Evolutionary conservation across 2,113 vertebrate species (phyloP).

Genomic region (Ploceus nigricollis): DNA sequence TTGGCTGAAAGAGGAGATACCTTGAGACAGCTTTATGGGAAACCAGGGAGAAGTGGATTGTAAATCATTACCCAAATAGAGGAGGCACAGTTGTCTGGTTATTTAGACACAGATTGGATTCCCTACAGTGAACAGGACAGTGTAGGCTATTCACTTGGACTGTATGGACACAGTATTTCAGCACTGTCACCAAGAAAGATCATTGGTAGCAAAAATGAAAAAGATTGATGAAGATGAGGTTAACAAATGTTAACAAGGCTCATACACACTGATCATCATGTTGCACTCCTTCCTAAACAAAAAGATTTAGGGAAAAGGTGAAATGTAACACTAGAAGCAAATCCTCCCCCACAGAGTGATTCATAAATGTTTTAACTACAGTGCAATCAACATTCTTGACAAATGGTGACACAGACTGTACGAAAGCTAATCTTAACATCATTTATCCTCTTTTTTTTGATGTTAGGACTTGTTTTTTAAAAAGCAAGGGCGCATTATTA

Average conservation of each 20-base stretch:
- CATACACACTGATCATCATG: background rate
- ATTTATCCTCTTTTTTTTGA: background rate
- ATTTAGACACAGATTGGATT: background rate
- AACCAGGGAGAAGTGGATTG: background rate
- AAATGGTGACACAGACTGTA: fast-evolving
- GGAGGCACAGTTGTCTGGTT: background rate
- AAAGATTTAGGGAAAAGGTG: background rate
- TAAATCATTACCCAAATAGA: background rate
- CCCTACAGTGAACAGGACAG: background rate
- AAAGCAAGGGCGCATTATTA: background rate
- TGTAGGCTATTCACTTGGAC: background rate
- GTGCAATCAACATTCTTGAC: background rate
- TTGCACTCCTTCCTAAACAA: background rate
- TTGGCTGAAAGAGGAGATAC: background rate
- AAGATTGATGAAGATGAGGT: background rate
- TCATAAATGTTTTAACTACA: background rate
- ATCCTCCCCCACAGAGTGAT: background rate
- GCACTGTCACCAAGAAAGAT: background rate
- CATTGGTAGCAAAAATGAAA: background rate
- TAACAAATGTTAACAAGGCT: background rate
- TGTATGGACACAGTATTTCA: background rate
- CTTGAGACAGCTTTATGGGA: background rate
- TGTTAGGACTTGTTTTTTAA: background rate
- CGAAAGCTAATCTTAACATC: background rate
- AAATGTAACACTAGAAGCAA: background rate